Conservation (phyloP, 2,113 vertebrate species). For the Apodemus sylvaticus region DNA sequence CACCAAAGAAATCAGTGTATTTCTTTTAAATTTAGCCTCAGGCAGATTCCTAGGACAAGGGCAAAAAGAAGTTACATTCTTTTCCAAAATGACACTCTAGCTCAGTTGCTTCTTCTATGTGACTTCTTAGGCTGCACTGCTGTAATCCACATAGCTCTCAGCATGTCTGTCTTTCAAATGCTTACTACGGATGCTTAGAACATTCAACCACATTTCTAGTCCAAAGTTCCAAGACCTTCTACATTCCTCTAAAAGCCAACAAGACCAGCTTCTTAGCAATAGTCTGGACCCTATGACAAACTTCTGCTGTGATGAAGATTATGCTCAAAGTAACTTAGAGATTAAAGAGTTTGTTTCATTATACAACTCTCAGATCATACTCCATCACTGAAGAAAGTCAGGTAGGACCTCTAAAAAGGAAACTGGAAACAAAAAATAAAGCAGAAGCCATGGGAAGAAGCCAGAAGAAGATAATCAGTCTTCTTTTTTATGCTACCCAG, state of each 20-base stretch:
- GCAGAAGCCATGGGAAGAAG: not conserved
- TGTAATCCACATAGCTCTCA: not conserved
- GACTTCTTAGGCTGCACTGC: not conserved
- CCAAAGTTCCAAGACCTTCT: not conserved
- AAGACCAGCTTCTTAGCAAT: not conserved
- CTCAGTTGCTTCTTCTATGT: not conserved
- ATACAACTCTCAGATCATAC: not conserved
- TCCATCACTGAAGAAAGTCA: not conserved
- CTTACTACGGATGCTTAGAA: not conserved
- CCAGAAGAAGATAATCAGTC: too few relatives aligned
- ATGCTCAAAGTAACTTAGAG: not conserved
- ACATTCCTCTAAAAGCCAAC: not conserved
- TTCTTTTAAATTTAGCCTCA: not conserved
- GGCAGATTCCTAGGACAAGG: not conserved
- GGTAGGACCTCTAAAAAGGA: not conserved
- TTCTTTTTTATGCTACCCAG: not conserved
- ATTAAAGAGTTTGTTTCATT: not conserved
- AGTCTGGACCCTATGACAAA: not conserved
- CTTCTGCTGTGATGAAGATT: not conserved
- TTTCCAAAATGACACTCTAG: not conserved
- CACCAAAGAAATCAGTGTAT: not conserved
- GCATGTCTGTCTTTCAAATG: not conserved
- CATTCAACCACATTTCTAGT: not conserved
- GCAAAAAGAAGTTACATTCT: not conserved
- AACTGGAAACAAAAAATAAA: not conserved